Conservation (phyloP, 2,888 invertebrate genomes). For the Lysandra bellargus region DNA sequence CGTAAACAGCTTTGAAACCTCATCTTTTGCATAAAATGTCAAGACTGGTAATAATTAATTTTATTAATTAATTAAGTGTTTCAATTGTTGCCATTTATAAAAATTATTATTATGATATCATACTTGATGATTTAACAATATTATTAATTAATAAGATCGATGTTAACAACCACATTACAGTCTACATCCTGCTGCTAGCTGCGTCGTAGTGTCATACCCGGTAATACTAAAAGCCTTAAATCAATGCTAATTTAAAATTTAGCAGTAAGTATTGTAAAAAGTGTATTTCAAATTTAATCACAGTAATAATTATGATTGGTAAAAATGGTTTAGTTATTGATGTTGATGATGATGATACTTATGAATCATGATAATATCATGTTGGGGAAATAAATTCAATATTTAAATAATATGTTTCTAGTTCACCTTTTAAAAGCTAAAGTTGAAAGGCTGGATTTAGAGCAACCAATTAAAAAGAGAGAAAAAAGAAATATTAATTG, state of each 20-base stretch:
- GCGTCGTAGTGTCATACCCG: too few relatives aligned
- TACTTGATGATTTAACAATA: background rate
- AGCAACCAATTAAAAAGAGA: background rate
- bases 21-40: background rate
- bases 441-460: slow-evolving; percentile 30
- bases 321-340: too few relatives aligned
- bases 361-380: background rate
- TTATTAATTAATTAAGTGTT: background rate
- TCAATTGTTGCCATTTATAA: background rate
- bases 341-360: background rate
- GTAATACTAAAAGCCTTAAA: too few relatives aligned
- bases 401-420: slow-evolving; percentile 25
- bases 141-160: too few relatives aligned
- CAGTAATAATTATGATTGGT: too few relatives aligned
- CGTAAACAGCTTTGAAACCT: background rate
- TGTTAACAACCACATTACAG: too few relatives aligned
- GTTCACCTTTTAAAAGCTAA: slow-evolving; percentile 29
- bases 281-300: too few relatives aligned
- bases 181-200: too few relatives aligned
- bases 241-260: too few relatives aligned
- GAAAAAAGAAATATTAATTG: slow-evolving; percentile 15
- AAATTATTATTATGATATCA: slow-evolving; percentile 11
- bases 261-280: too few relatives aligned
- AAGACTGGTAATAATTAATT: background rate
- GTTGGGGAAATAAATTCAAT: background rate